Conservation (phyloP, 2,113 vertebrate species). For the Microcebus lehilahytsara region DNA sequence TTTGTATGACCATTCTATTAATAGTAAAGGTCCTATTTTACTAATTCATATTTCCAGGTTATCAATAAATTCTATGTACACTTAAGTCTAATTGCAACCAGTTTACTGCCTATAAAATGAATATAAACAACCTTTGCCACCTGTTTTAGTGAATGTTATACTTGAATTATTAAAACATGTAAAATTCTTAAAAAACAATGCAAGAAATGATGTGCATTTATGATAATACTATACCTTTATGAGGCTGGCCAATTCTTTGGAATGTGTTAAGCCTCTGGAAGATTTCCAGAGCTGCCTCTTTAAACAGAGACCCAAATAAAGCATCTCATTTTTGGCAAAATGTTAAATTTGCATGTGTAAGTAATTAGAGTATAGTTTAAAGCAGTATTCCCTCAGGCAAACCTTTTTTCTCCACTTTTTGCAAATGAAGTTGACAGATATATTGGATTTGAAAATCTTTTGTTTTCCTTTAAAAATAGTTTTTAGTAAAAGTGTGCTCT, state of each 20-base stretch:
- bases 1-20: neutral
- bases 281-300: neutral
- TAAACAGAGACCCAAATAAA: slow-evolving; percentile 22
- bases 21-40: neutral
- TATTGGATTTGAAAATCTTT: neutral
- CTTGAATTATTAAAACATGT: neutral
- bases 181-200: neutral
- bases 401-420: slow-evolving; percentile 42
- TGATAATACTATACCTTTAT: neutral
- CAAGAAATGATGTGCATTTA: neutral
- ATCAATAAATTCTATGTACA: neutral
- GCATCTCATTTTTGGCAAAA: neutral
- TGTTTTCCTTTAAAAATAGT: neutral
- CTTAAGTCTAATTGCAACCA: neutral
- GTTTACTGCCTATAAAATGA: slow-evolving; percentile 7
- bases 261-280: neutral
- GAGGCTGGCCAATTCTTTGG: neutral
- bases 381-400: neutral
- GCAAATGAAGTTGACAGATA: slow-evolving; percentile 20
- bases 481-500: neutral
- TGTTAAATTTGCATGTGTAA: slow-evolving; percentile 43
- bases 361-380: slow-evolving; percentile 42
- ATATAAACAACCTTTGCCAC: neutral
- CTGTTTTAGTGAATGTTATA: neutral
- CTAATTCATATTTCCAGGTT: neutral